Conservation (phyloP, 1,140 invertebrate genomes). For the Drosophila eugracilis region DNA sequence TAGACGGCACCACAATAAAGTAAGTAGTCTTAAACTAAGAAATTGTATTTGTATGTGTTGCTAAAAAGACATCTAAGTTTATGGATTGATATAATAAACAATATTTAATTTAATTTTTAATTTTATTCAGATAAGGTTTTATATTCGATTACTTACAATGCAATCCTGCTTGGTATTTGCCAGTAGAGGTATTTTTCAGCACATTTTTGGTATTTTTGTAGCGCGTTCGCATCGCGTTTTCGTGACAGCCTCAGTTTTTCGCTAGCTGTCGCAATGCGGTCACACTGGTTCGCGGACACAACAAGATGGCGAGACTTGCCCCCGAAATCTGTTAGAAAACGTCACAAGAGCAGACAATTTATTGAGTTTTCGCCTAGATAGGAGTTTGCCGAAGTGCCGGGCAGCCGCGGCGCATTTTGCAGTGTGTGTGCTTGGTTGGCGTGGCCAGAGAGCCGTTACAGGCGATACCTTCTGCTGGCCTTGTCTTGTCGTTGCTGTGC, state of each 20-base stretch:
- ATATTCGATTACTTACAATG: constrained; percentile 6
- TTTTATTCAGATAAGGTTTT: too few species aligned
- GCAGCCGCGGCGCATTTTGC: constrained; percentile 40
- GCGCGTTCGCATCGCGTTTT: constrained; percentile 21
- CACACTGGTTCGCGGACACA: constrained; percentile 72
- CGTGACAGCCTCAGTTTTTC: constrained; percentile 39
- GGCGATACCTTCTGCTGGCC: constrained; percentile 40
- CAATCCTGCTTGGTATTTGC: not conserved
- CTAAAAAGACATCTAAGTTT: too few species aligned
- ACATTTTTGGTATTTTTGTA: constrained; percentile 40
- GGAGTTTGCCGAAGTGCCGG: constrained; percentile 36
- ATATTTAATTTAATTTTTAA: too few species aligned
- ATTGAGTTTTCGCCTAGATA: constrained; percentile 37
- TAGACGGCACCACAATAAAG: too few species aligned
- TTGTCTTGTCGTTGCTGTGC: constrained; percentile 53
- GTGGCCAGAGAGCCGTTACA: constrained; percentile 48
- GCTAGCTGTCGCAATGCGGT: constrained; percentile 58
- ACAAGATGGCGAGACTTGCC: constrained; percentile 72
- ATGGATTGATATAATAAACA: too few species aligned
- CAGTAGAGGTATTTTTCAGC: not conserved
- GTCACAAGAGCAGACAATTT: constrained; percentile 55
- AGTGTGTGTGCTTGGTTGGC: constrained; percentile 48
- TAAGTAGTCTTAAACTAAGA: too few species aligned
- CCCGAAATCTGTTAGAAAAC: constrained; percentile 61
- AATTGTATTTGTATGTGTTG: too few species aligned